Evolutionary conservation across 2,797 vertebrate species (phyloP).

Genomic region (Cossypha caffra): DNA sequence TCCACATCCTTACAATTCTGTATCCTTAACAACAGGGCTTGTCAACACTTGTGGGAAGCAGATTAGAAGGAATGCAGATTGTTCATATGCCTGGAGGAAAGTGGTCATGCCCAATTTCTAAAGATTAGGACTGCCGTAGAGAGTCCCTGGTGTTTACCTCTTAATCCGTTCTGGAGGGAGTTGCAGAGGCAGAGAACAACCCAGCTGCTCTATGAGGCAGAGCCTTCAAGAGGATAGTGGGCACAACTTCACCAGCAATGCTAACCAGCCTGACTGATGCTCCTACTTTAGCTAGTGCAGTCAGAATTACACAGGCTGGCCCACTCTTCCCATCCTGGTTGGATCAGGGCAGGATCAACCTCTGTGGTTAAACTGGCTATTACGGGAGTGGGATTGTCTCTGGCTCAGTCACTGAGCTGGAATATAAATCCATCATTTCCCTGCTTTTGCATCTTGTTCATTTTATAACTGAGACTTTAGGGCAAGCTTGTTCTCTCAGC

Average conservation of each 20-base stretch:
- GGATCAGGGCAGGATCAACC: background rate
- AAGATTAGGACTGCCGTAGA: background rate
- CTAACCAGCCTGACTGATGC: rapidly evolving
- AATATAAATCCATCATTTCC: background rate
- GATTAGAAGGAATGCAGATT: background rate
- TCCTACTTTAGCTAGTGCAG: background rate
- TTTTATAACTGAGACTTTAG: background rate
- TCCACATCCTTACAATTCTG: background rate
- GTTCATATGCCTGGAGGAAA: background rate
- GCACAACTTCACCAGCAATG: background rate
- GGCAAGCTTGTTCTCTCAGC: background rate
- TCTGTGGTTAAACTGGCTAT: background rate
- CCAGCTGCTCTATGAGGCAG: background rate
- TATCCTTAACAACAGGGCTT: background rate
- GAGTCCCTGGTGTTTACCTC: background rate
- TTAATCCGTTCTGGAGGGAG: background rate
- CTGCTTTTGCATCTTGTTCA: background rate
- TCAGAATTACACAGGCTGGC: too few species aligned
- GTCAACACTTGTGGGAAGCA: background rate
- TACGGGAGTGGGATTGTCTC: background rate
- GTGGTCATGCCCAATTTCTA: background rate
- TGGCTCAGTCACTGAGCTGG: background rate
- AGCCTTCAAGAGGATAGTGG: background rate
- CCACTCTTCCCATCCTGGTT: background rate
- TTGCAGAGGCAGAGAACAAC: background rate